A percentile compares a stretch with the other conserved stretches of the same genome.
phyloP scores from a whole-genome alignment of 2,797 vertebrate species.

The Pogoniulus pusillus region DNA sequence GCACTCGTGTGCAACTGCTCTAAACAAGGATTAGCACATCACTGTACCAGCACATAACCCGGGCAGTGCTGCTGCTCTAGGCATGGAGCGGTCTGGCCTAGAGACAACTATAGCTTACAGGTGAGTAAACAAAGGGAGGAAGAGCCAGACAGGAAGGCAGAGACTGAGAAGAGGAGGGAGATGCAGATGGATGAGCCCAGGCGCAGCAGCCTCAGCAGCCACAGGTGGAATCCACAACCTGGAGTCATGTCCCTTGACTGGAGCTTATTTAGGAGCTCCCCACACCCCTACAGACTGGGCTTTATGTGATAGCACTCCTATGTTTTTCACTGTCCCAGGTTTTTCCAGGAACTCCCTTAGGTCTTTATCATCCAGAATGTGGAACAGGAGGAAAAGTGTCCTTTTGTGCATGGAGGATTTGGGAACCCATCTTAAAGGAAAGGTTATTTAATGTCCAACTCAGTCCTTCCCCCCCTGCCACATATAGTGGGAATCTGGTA shows the following conservation, averaged over 20 bases:
- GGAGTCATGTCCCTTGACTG: neutral
- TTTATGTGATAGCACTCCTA: neutral
- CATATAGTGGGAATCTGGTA: neutral
- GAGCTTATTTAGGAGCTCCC: neutral
- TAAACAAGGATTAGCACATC: neutral
- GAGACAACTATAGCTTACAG: conserved; percentile 29
- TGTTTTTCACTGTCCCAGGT: neutral
- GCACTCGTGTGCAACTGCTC: neutral
- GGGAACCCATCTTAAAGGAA: neutral
- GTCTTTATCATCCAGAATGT: neutral
- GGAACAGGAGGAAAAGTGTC: neutral
- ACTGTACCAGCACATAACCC: neutral
- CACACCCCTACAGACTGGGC: neutral
- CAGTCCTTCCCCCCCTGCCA: rapidly evolving
- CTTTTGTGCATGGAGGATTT: neutral
- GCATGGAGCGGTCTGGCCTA: neutral
- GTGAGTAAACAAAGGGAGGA: conserved; percentile 58
- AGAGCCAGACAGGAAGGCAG: neutral
- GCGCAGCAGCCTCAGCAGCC: neutral
- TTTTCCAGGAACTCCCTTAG: neutral
- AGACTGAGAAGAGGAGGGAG: neutral
- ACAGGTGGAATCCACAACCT: too few relatives aligned
- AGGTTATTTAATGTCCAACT: neutral
- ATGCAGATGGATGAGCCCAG: neutral
- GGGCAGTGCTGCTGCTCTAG: neutral